Percentiles rank a stretch among this genome's conserved stretches.
phyloP scores from a whole-genome alignment of 1,140 invertebrate species.

The Drosophila lowei region DNA sequence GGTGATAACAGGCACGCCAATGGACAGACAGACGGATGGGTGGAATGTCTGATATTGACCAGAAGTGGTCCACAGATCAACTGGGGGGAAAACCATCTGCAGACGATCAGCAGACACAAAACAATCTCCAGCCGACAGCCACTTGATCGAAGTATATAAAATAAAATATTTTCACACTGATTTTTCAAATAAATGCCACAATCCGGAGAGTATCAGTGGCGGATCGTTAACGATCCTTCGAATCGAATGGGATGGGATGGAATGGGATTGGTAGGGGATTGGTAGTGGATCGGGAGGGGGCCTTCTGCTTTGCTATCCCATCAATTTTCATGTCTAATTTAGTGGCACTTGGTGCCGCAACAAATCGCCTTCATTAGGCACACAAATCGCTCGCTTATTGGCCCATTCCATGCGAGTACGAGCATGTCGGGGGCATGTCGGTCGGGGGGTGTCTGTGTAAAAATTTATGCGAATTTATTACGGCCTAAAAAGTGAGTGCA shows the following conservation, averaged over 20 bases:
- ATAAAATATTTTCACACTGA: conserved; percentile 77
- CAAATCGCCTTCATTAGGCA: conserved; percentile 76
- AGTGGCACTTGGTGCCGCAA: conserved; percentile 70
- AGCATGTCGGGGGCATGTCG: conserved; percentile 21
- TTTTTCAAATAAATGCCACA: conserved; percentile 48
- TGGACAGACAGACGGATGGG: conserved; percentile 11
- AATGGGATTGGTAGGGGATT: too few relatives aligned
- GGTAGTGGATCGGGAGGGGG: neutral
- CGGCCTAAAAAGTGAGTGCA: conserved; percentile 59
- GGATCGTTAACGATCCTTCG: conserved; percentile 56
- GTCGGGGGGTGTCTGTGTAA: conserved; percentile 16
- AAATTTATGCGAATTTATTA: conserved; percentile 71
- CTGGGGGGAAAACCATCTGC: conserved; percentile 1
- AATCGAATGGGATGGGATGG: neutral
- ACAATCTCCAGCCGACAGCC: conserved; percentile 9
- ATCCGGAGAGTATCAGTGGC: conserved; percentile 52
- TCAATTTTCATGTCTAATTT: conserved; percentile 66
- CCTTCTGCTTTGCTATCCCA: conserved; percentile 17
- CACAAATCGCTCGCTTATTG: conserved; percentile 74
- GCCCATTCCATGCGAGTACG: conserved; percentile 35
- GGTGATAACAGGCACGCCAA: conserved; percentile 56
- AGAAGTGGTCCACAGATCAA: conserved; percentile 39
- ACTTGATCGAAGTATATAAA: conserved; percentile 73
- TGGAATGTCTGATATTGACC: conserved; percentile 63
- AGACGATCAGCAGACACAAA: conserved; percentile 15